phyloP scores from a whole-genome alignment of 2,797 vertebrate genomes.

The Triplophysa yarkandensis region DNA sequence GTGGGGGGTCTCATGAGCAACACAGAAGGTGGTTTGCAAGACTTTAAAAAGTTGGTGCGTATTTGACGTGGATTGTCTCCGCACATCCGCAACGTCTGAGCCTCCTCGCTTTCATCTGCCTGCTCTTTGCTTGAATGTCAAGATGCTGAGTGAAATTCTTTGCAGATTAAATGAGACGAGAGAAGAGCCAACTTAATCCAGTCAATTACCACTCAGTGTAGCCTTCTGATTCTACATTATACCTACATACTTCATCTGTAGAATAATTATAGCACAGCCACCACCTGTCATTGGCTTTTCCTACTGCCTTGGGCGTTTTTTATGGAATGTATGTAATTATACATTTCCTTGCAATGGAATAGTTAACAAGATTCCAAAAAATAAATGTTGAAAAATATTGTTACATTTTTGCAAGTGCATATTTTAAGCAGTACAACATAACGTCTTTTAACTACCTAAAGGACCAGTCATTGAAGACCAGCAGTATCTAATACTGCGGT shows the following conservation, averaged over 20 bases:
- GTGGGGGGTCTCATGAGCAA: constrained; percentile 26
- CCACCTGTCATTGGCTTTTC: constrained; percentile 27
- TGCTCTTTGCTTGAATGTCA: constrained; percentile 80
- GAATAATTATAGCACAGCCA: constrained; percentile 28
- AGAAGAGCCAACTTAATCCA: constrained; percentile 72
- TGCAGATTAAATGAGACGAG: constrained; percentile 75
- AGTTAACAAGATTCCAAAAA: neutral
- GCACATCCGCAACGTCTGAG: constrained; percentile 47
- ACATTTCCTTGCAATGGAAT: neutral
- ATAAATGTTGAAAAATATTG: neutral
- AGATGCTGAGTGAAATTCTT: constrained; percentile 77
- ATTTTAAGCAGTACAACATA: too few relatives aligned
- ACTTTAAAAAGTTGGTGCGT: constrained; percentile 27
- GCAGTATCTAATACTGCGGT: too few relatives aligned
- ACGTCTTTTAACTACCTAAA: too few relatives aligned
- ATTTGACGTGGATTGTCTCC: constrained; percentile 25
- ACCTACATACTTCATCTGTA: constrained; percentile 42
- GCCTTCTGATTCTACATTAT: constrained; percentile 65
- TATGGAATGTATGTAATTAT: neutral
- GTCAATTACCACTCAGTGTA: constrained; percentile 71
- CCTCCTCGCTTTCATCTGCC: constrained; percentile 71
- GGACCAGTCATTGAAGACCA: too few relatives aligned
- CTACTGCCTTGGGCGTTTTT: neutral
- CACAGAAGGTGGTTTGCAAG: constrained; percentile 27
- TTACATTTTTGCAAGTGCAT: too few relatives aligned